Evolutionary conservation across 2,797 vertebrate genomes (phyloP).

Genomic region (Melanitta fusca): DNA sequence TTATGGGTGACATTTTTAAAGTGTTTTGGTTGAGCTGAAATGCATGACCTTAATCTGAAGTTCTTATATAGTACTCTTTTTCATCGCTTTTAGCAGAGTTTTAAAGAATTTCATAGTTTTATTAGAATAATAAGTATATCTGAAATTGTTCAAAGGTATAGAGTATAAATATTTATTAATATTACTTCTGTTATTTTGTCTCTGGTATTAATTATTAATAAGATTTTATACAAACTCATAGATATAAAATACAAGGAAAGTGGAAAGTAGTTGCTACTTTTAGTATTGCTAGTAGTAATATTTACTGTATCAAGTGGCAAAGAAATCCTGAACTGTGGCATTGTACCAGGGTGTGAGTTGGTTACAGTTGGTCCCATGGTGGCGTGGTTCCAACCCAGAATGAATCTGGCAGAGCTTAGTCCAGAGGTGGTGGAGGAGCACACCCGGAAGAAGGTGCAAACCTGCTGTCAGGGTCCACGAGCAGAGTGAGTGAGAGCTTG

Average conservation of each 20-base stretch:
- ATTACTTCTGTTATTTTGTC: not conserved
- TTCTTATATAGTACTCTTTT: not conserved
- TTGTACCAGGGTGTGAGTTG: not conserved
- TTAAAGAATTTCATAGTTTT: not conserved
- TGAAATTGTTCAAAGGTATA: not conserved
- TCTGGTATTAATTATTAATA: not conserved
- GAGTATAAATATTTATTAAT: not conserved
- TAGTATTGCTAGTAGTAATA: not conserved
- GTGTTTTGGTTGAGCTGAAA: not conserved
- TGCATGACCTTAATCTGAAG: not conserved
- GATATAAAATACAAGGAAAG: not conserved
- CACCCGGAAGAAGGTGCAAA: not conserved
- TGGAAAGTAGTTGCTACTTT: not conserved
- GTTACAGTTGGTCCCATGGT: not conserved
- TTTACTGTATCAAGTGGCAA: not conserved
- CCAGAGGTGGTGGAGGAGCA: not conserved
- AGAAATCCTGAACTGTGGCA: not conserved
- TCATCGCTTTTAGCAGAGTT: not conserved
- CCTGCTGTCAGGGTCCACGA: not conserved
- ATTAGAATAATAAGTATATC: not conserved
- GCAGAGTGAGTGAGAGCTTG: not conserved
- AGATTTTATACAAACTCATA: not conserved
- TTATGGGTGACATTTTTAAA: not conserved
- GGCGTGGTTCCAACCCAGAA: not conserved
- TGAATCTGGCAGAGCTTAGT: not conserved